A percentile compares a stretch with the other conserved stretches of the same genome.
Evolutionary conservation across 2,888 invertebrate species (phyloP).

Genomic region (Netelia fuscicornis): DNA sequence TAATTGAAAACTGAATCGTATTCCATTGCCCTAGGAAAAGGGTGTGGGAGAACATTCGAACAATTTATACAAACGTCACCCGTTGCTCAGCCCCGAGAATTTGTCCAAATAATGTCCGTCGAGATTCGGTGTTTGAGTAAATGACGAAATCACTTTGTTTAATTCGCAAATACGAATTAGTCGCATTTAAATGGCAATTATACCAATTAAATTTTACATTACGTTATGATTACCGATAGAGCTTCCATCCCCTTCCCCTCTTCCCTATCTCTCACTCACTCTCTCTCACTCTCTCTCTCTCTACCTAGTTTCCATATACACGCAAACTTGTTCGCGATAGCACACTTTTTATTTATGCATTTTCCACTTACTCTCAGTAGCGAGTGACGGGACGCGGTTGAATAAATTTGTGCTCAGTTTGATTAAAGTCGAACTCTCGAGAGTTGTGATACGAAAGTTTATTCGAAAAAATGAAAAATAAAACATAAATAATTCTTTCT

Average conservation of each 20-base stretch:
- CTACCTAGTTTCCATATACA: background rate
- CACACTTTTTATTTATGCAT: conserved; percentile 6
- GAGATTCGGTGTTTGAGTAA: conserved; percentile 22
- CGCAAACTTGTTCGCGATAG: background rate
- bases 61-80: conserved; percentile 7
- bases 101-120: background rate
- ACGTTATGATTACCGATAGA: conserved; percentile 3
- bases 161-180: conserved; percentile 16
- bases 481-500: background rate
- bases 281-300: background rate
- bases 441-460: conserved; percentile 1
- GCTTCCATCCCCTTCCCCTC: too few relatives aligned
- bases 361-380: background rate
- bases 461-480: too few relatives aligned
- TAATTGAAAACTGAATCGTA: conserved; percentile 65
- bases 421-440: conserved; percentile 43
- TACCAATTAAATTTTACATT: background rate
- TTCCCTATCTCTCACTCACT: background rate
- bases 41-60: background rate
- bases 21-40: conserved; percentile 2
- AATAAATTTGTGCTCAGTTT: conserved; percentile 59
- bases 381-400: conserved; percentile 32
- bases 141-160: conserved; percentile 26
- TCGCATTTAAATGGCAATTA: conserved; percentile 13
- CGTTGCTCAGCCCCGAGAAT: conserved; percentile 9